Evolutionary conservation across 1,140 invertebrate genomes (phyloP).

Genomic region (Gryon sp.): DNA sequence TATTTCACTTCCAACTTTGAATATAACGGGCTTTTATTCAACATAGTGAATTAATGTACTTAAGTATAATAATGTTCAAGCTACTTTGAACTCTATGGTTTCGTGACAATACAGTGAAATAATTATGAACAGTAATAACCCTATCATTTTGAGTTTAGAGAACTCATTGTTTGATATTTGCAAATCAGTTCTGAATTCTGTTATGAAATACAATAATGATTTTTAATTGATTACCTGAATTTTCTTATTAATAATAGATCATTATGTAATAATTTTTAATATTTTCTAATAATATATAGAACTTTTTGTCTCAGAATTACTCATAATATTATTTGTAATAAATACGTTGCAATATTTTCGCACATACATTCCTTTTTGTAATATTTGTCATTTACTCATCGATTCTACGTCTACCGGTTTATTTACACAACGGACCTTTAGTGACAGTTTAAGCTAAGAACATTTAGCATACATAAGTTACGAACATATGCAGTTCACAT

Average conservation of each 20-base stretch:
- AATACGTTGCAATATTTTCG: too few species aligned
- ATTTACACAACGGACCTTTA: constrained; percentile 46
- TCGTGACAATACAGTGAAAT: constrained; percentile 21
- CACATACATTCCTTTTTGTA: background rate
- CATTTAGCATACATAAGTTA: constrained; percentile 49
- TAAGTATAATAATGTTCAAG: constrained; percentile 30
- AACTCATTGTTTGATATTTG: constrained; percentile 3
- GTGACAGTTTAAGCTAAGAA: constrained; percentile 56
- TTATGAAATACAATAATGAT: background rate
- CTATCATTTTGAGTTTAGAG: constrained; percentile 9
- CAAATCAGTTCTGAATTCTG: constrained; percentile 22
- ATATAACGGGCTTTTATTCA: constrained; percentile 13
- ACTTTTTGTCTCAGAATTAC: too few species aligned
- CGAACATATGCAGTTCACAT: constrained; percentile 36
- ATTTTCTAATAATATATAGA: too few species aligned
- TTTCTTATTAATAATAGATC: background rate
- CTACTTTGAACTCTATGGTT: constrained; percentile 26
- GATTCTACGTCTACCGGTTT: constrained; percentile 41
- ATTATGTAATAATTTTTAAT: too few species aligned
- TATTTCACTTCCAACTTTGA: background rate
- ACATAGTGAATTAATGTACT: constrained; percentile 23
- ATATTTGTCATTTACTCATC: background rate
- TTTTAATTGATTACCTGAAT: background rate
- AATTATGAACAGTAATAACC: constrained; percentile 15
- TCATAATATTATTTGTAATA: too few species aligned